These are phyloP conservation scores for Myathropa florea DNA, from an alignment of 2,888 invertebrate genomes.

Conservation along the genomic window DNA sequence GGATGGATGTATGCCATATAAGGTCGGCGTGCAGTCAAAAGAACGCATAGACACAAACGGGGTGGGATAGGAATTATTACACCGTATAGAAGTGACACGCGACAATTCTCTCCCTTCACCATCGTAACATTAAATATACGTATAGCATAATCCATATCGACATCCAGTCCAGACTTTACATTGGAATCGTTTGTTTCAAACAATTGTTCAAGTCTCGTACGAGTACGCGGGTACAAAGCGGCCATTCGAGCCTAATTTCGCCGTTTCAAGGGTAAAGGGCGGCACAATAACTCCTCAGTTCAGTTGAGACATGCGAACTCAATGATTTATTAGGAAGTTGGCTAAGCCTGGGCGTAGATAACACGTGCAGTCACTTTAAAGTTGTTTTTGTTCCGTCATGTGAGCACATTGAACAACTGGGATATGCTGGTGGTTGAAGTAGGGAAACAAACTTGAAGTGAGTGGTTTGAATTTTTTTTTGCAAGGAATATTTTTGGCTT, in stretches of 20 bases:
- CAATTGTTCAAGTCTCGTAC: constrained; percentile 48
- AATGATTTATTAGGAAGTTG: constrained; percentile 59
- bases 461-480: constrained; percentile 26
- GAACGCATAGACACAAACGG: constrained; percentile 35
- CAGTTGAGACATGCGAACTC: constrained; percentile 55
- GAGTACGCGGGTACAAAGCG: constrained; percentile 40
- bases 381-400: constrained; percentile 27
- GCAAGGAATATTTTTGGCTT: constrained; percentile 10
- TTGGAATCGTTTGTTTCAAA: constrained; percentile 48
- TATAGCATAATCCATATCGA: not conserved
- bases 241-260: constrained; percentile 64
- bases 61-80: constrained; percentile 61
- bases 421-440: constrained; percentile 40
- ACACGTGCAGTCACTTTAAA: constrained; percentile 68
- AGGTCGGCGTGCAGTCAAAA: constrained; percentile 40
- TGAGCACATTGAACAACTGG: constrained; percentile 33
- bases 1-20: not conserved
- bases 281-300: constrained; percentile 26
- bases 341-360: constrained; percentile 41
- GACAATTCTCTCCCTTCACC: constrained; percentile 57
- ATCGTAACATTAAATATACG: not conserved
- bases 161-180: constrained; percentile 38
- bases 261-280: constrained; percentile 64
- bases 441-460: constrained; percentile 55
- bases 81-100: constrained; percentile 66